Conservation (phyloP, 2,888 invertebrate species). For the Blera fallax region DNA sequence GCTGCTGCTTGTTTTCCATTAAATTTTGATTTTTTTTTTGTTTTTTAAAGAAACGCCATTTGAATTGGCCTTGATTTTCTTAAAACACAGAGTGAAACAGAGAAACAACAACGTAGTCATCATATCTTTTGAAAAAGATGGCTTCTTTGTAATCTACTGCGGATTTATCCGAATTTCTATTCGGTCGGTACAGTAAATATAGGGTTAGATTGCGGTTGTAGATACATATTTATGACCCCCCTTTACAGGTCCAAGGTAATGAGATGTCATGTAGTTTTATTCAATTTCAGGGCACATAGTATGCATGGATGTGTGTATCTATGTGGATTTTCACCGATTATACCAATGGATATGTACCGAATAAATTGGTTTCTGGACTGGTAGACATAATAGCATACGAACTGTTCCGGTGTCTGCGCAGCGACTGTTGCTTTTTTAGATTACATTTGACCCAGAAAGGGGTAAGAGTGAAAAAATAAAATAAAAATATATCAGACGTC, state of each 20-base stretch:
- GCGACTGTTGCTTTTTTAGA: slow-evolving; percentile 55
- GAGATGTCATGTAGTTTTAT: slow-evolving; percentile 54
- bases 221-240: slow-evolving; percentile 34
- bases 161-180: not conserved
- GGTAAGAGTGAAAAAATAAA: not conserved
- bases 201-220: slow-evolving; percentile 36
- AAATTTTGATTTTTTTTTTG: not conserved
- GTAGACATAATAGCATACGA: slow-evolving; percentile 54
- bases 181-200: not conserved
- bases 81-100: not conserved
- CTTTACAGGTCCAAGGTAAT: slow-evolving; percentile 62
- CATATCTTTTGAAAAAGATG: not conserved
- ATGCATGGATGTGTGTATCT: not conserved
- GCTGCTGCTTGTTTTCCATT: not conserved
- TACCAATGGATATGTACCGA: slow-evolving; percentile 19
- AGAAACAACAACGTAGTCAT: no score
- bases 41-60: not conserved
- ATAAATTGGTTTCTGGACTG: slow-evolving; percentile 70
- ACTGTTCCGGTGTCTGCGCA: slow-evolving; percentile 61
- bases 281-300: slow-evolving; percentile 37
- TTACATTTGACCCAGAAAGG: slow-evolving; percentile 64
- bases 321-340: slow-evolving; percentile 28
- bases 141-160: not conserved
- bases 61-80: not conserved
- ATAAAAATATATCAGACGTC: not conserved